These are phyloP conservation scores for Podarcis muralis DNA, from an alignment of 2,113 vertebrate species.

Conservation along the genomic window DNA sequence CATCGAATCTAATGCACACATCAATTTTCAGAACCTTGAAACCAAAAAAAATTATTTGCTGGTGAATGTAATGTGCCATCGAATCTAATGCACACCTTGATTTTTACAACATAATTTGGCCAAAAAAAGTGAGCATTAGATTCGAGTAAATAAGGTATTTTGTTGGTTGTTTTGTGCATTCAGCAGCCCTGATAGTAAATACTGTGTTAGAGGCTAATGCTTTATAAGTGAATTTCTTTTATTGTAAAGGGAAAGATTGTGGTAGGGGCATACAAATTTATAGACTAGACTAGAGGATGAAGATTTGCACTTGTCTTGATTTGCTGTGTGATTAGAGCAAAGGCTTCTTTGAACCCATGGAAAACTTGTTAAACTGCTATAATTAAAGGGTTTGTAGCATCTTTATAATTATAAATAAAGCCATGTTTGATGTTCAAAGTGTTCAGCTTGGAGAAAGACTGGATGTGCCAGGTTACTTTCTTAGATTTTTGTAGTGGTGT, in stretches of 20 bases:
- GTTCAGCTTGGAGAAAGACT: not conserved
- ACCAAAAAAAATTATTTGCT: too few relatives aligned
- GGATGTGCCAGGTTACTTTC: not conserved
- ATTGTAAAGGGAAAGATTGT: not conserved
- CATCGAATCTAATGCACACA: too few relatives aligned
- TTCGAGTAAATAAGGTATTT: not conserved
- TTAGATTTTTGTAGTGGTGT: not conserved
- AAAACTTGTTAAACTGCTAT: constrained; percentile 40
- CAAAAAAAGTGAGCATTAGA: too few relatives aligned
- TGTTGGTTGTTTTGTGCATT: not conserved
- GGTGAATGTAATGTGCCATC: too few relatives aligned
- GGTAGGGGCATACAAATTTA: not conserved
- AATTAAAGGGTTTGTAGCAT: constrained; percentile 40
- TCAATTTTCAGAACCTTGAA: too few relatives aligned
- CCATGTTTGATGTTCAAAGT: not conserved
- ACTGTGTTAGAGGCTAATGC: not conserved
- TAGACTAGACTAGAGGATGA: not conserved
- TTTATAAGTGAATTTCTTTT: not conserved
- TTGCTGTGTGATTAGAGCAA: not conserved
- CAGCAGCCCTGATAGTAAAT: not conserved
- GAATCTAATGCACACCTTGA: too few relatives aligned
- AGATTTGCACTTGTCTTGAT: not conserved
- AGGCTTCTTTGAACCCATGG: not conserved
- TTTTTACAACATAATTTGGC: too few relatives aligned
- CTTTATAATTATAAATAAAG: constrained; percentile 43